Conservation (phyloP, 37 sponge, comb jelly and placozoan species). For the Cliona cf. orientalis region DNA sequence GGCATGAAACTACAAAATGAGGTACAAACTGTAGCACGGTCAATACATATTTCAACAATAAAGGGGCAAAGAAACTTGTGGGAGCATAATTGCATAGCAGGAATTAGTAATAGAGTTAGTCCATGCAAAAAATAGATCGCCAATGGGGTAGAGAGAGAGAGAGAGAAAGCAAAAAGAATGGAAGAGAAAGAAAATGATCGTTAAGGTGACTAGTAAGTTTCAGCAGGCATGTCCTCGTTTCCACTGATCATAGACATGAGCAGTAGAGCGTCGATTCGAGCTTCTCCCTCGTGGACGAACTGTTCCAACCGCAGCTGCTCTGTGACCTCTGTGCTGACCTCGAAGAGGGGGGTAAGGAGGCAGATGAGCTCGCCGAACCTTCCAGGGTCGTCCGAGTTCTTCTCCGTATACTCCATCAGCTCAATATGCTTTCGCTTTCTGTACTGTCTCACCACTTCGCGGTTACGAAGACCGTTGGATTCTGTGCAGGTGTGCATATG, state of each 20-base stretch:
- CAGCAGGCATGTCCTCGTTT: conserved; percentile 40
- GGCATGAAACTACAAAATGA: too few species aligned
- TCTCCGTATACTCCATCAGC: conserved; percentile 84
- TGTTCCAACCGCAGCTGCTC: conserved; percentile 93
- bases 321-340: conserved; percentile 88
- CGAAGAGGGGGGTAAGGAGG: conserved; percentile 89
- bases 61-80: too few species aligned
- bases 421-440: conserved; percentile 73
- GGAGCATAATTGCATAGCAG: too few species aligned
- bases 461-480: conserved; percentile 69
- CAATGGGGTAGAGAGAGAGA: too few species aligned
- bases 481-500: conserved; percentile 30
- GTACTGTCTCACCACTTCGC: conserved; percentile 70
- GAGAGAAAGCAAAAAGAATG: too few species aligned
- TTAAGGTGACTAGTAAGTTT: too few species aligned
- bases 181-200: too few species aligned
- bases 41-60: too few species aligned
- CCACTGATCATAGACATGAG: conserved; percentile 93
- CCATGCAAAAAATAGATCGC: too few species aligned
- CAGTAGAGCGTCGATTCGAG: conserved; percentile 87
- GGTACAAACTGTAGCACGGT: too few species aligned
- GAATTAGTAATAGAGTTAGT: too few species aligned
- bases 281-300: conserved; percentile 93
- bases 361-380: conserved; percentile 90
- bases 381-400: conserved; percentile 53